These are phyloP conservation scores for Cydia pomonella DNA, from an alignment of 1,140 invertebrate genomes.

Conservation along the genomic window DNA sequence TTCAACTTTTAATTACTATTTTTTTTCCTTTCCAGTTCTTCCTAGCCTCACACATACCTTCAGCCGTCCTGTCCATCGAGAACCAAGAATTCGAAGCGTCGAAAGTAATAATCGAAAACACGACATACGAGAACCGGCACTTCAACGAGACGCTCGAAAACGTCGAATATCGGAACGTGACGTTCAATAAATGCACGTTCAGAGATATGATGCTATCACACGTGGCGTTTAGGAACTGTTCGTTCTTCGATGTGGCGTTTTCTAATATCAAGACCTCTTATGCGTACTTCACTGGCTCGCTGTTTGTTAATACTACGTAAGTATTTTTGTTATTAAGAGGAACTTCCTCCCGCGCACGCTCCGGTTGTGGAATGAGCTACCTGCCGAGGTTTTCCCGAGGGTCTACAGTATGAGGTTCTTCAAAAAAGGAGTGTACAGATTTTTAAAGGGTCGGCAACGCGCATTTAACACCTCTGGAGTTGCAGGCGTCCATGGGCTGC, in stretches of 20 bases:
- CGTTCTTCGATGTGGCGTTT: constrained; percentile 72
- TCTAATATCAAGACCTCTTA: constrained; percentile 75
- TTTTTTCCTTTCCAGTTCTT: constrained; percentile 60
- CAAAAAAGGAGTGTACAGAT: too few relatives aligned
- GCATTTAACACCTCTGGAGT: too few relatives aligned
- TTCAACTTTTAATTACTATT: too few relatives aligned
- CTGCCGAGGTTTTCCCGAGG: too few relatives aligned
- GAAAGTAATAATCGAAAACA: constrained; percentile 45
- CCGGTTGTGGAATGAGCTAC: too few relatives aligned
- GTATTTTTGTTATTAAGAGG: constrained; percentile 43
- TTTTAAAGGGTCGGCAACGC: too few relatives aligned
- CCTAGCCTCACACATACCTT: constrained; percentile 67
- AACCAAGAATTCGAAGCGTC: constrained; percentile 60
- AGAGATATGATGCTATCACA: constrained; percentile 76
- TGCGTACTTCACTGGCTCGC: constrained; percentile 64
- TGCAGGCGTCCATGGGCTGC: too few relatives aligned
- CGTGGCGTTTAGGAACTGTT: constrained; percentile 74
- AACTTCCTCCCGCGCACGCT: too few relatives aligned
- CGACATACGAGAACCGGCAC: constrained; percentile 47
- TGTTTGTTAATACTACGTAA: constrained; percentile 75
- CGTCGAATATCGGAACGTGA: constrained; percentile 63
- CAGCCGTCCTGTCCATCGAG: constrained; percentile 59
- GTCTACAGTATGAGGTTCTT: too few relatives aligned
- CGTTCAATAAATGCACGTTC: constrained; percentile 72
- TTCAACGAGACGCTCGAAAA: constrained; percentile 74